These are phyloP conservation scores for Spheniscus mendiculus DNA, from an alignment of 2,113 vertebrate genomes.

Conservation along the genomic window DNA sequence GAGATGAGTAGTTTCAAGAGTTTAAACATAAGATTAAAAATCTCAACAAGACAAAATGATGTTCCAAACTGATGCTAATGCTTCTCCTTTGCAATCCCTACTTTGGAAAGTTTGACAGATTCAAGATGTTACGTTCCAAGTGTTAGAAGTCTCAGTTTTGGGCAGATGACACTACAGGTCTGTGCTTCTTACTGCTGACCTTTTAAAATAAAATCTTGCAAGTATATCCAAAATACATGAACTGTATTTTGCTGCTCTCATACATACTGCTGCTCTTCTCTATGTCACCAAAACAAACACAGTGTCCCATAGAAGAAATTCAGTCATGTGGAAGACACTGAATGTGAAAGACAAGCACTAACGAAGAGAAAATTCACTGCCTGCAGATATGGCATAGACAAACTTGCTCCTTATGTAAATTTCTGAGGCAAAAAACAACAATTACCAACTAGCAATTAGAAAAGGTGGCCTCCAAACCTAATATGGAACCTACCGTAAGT, in stretches of 20 bases:
- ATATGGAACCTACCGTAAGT: not conserved
- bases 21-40: not conserved
- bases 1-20: not conserved
- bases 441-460: not conserved
- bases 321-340: not conserved
- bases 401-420: not conserved
- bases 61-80: not conserved
- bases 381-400: not conserved
- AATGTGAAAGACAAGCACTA: not conserved
- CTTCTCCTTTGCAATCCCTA: not conserved
- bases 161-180: not conserved
- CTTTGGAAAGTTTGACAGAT: not conserved
- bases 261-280: not conserved
- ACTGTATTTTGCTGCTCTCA: too few relatives aligned
- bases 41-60: not conserved
- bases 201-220: not conserved
- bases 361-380: not conserved
- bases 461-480: not conserved
- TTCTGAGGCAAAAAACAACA: not conserved
- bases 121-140: not conserved
- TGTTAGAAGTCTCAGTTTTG: not conserved
- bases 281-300: not conserved
- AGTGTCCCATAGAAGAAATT: rapidly evolving
- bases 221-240: not conserved
- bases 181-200: not conserved